Base-by-base conservation (phyloP, 2,797 vertebrate genomes). In the Myotis daubentonii region DNA sequence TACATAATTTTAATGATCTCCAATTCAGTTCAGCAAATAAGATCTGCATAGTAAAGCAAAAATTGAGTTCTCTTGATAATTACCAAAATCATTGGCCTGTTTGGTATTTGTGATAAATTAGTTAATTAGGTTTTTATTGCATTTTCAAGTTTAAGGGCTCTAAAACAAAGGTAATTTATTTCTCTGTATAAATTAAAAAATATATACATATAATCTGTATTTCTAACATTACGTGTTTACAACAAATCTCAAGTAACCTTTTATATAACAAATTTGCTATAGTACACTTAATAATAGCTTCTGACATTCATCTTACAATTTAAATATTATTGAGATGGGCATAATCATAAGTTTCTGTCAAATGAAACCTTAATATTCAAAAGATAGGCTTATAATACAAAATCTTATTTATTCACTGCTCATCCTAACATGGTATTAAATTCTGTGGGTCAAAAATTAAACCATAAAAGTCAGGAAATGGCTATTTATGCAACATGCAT, bases 1-100 rank as follows among this genome's bases (percentile, higher is more conserved):
- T 98, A 98, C 98, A 97, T 98, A 98, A 98, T 98, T 98, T 97
- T 98, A 97, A 98, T 98, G 95, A 97, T 98, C 96, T 98, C 86
- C 97, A 98, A 95, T 98, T 97, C 95, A 97, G 88, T 96, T 97
- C 95, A 96, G 91, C 94, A 98, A 98, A 97, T 92, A 97, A n/a
- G 86, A 97, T 95, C 95, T 97, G 95, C 96, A 97, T 89, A 93
- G 95, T 92, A 98, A 97, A 96, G 97, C 97, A 97, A 98, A 98
- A 98, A 98, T 97, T 97, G 96, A 98, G 97, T 97, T 97, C 94
- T 97, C 95, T 97, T 96, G 96, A 97, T 98, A 98, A 98, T 98
- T 98, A 98, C 95, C 85, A 97, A 98, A 98, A 94, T 94, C 97
- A 97, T 98, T 98, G 96, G 95, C 90, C 95, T 98, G 93, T 97